Evolutionary conservation across 2,797 vertebrate genomes (phyloP), one percentile per base, ranked within the genome.

Genomic region (Urosaurus nigricauda): DNA sequence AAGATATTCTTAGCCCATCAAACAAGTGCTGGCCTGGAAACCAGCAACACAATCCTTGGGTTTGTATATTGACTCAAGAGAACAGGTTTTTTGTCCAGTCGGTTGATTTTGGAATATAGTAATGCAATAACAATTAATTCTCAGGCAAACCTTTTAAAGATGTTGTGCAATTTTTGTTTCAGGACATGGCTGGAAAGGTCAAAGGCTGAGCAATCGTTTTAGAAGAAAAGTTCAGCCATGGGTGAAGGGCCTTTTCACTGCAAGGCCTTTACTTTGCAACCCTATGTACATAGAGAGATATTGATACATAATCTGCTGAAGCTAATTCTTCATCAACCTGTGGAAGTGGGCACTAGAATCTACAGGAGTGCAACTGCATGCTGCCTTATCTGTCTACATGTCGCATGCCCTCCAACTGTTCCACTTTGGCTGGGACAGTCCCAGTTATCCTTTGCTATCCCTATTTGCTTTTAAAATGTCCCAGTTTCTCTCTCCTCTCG

Each of bases 181-280:
- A 43, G 82, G 35, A 88, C 65, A 40, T 71, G 74, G 75, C 35
- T 26, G 47, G 78, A 80, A 65, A 71, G 35, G 82, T 71, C 74
- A 35, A 70, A 79, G 73, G 47, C 32, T 29, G 60, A 65, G 60
- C 35, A 16, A 26, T n/a, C 43, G 29, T 77, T 88, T 65, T 37
- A 53, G 74, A 60, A 53, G 73, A 37, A 56, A 12, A 21, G 73
- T 84, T 88, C 87, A 84, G 17, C 74, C 51, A 26, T 32, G 14
- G 51, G 74, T 24, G 60, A 43, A n/a, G 4, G 32, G 14, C 81
- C 19, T 21, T 77, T 68, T 70, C 8, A 29, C 24, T 65, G 24
- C 26, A 29, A 35, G 3, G 53, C 11, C n/a, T 19, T 16, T 8
- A 9, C 21, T 56, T 29, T 53, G 26, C 14, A 32, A 2, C 12